A percentile compares a stretch with the other conserved stretches of the same genome.
phyloP scores from a whole-genome alignment of 2,797 vertebrate genomes.

The Odontamblyopus rebecca region DNA sequence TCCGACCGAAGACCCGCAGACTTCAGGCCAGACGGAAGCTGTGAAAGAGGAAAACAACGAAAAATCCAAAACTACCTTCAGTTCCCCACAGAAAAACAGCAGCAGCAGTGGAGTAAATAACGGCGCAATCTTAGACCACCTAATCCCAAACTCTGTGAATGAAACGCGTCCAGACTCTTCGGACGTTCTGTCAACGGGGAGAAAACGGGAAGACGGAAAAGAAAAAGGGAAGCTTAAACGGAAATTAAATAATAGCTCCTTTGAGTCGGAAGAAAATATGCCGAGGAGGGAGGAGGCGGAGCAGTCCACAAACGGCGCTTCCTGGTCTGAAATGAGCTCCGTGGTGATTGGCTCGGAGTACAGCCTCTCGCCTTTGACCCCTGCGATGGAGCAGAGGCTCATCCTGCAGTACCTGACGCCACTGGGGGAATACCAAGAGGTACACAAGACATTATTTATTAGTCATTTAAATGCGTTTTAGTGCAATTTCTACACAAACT shows the following conservation, averaged over 20 bases:
- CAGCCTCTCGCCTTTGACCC: constrained; percentile 87
- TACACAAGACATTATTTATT: constrained; percentile 53
- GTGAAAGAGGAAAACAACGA: not conserved
- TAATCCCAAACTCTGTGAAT: constrained; percentile 65
- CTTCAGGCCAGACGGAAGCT: not conserved
- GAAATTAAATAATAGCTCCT: constrained; percentile 79
- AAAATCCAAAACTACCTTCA: constrained; percentile 34
- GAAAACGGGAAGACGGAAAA: constrained; percentile 47
- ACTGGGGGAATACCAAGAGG: constrained; percentile 95
- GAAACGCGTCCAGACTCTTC: constrained; percentile 36
- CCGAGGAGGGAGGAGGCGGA: not conserved
- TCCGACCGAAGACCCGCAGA: constrained; percentile 73
- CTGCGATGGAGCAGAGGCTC: constrained; percentile 91
- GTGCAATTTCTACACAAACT: no score
- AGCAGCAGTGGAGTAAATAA: constrained; percentile 49
- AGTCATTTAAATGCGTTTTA: no score
- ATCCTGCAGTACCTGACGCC: constrained; percentile 95
- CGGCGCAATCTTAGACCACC: constrained; percentile 66
- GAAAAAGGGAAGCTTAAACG: constrained; percentile 88
- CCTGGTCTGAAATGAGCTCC: constrained; percentile 94
- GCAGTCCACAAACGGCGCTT: constrained; percentile 80
- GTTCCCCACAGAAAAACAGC: constrained; percentile 76
- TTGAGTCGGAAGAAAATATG: constrained; percentile 29
- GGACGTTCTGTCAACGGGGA: constrained; percentile 35
- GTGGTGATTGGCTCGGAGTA: constrained; percentile 94